Percentiles rank a stretch among this genome's conserved stretches.
Evolutionary conservation across 2,113 vertebrate genomes (phyloP).

Genomic region (Crotalus horridus): DNA sequence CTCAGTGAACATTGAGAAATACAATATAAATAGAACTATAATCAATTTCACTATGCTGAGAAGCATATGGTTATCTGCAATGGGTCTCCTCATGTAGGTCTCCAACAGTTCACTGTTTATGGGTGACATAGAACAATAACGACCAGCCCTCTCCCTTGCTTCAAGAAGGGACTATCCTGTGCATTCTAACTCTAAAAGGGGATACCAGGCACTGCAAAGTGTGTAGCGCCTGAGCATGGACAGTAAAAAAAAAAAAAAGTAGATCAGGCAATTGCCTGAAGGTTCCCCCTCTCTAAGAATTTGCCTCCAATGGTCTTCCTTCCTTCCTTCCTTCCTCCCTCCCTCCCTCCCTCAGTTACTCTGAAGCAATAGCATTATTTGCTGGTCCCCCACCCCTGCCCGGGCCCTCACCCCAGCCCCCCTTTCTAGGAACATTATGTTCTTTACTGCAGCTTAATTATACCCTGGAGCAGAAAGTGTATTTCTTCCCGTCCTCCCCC

Average conservation of each 20-base stretch:
- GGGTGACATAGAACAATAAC: neutral
- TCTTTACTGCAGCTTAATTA: constrained; percentile 1
- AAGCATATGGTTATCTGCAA: neutral
- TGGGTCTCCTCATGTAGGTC: neutral
- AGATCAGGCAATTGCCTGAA: neutral
- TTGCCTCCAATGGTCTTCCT: neutral
- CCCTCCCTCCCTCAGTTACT: neutral
- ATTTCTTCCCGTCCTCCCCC: neutral
- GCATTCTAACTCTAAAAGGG: neutral
- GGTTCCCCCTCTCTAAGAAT: neutral
- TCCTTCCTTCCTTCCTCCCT: neutral
- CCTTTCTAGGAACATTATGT: constrained; percentile 14
- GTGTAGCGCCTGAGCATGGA: neutral
- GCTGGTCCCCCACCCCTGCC: neutral
- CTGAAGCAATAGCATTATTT: neutral
- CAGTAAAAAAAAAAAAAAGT: neutral
- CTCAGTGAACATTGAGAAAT: neutral
- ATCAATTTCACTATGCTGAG: neutral
- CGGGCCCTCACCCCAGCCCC: neutral
- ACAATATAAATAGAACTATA: neutral
- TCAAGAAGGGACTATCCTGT: neutral
- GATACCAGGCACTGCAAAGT: no score
- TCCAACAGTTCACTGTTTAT: neutral
- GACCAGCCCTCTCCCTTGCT: neutral
- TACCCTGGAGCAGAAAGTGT: constrained; percentile 16